Evolutionary conservation across 2,888 invertebrate species (phyloP), one percentile per base, ranked within the genome.

Genomic region (Synanthedon vespiformis): DNA sequence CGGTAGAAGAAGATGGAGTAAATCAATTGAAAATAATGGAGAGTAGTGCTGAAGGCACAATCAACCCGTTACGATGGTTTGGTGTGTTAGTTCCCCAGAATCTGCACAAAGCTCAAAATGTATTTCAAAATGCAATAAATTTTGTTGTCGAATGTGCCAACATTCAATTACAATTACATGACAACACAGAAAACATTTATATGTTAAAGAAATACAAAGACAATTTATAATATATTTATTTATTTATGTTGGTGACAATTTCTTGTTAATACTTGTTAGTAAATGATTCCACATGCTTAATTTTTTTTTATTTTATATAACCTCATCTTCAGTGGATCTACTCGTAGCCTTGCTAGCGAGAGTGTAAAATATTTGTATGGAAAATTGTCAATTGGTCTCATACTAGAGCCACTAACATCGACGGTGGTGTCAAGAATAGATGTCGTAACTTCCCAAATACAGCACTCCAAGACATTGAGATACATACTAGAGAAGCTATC

Each of bases 31-130:
- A 75, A 58, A 63, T 81, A 3, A 55, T 73, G 50, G 77, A 83
- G 54, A 79, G 71, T 57, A 63, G 66, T 53, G 61, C 65, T 13
- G 72, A 74, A 14, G 67, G 72, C 50, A 79, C 64, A 51, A 77
- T 70, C 41, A 90, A 96, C 72, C 95, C 96, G 0, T 72, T 96
- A 40, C 91, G 90, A 58, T 96, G 95, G 95, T 97, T 96, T 83
- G 96, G 96, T 11, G 90, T 95, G 44, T 77, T 97, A 40, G 94
- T 95, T 0, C 95, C 96, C 0, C 92, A 92, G 65, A 92, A 92
- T 68, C 80, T 97, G 65, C 90, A 92, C 63, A 89, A 88, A 59
- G 94, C 95, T 0, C 94, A 94, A 68, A 89, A 87, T 52, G 89
- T 91, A 63, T 97, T 95, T 69, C 90, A 91, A 63, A 91, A 91